A percentile compares a stretch with the other conserved stretches of the same genome.
These are phyloP conservation scores for Ifrita kowaldi DNA, from an alignment of 2,113 vertebrate genomes.

Conservation along the genomic window DNA sequence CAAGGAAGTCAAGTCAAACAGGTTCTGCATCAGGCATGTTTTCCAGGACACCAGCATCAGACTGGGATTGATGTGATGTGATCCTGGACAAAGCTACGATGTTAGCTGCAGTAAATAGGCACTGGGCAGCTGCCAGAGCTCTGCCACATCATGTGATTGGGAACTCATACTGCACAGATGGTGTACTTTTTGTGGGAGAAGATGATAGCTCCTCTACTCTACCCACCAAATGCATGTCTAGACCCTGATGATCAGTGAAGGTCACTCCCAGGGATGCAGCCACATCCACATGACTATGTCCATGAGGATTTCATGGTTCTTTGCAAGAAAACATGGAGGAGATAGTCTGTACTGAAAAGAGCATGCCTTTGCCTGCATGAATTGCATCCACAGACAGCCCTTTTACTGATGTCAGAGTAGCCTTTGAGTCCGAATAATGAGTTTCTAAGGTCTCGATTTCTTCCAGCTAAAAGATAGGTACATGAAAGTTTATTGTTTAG, in stretches of 20 bases:
- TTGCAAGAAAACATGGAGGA: neutral
- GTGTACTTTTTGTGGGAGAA: neutral
- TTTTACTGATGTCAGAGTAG: neutral
- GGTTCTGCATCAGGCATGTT: neutral
- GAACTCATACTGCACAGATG: neutral
- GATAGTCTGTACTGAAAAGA: neutral
- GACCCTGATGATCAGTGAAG: neutral
- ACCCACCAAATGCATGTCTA: neutral
- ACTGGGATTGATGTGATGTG: neutral
- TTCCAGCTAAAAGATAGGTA: neutral
- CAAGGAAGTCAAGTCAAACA: neutral
- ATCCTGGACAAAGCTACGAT: neutral
- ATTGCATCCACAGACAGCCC: neutral
- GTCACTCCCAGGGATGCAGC: neutral
- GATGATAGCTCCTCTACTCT: neutral
- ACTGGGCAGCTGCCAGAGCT: neutral
- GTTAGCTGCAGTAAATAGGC: neutral
- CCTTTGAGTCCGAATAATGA: neutral
- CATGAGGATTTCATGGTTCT: neutral
- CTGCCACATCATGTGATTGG: neutral
- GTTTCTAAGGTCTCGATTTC: neutral
- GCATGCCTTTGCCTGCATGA: neutral
- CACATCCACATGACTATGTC: accelerated
- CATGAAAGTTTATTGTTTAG: neutral
- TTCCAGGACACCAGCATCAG: neutral